These are phyloP conservation scores for Muschampia plurimacula DNA, from an alignment of 2,888 invertebrate genomes.

Conservation along the genomic window DNA sequence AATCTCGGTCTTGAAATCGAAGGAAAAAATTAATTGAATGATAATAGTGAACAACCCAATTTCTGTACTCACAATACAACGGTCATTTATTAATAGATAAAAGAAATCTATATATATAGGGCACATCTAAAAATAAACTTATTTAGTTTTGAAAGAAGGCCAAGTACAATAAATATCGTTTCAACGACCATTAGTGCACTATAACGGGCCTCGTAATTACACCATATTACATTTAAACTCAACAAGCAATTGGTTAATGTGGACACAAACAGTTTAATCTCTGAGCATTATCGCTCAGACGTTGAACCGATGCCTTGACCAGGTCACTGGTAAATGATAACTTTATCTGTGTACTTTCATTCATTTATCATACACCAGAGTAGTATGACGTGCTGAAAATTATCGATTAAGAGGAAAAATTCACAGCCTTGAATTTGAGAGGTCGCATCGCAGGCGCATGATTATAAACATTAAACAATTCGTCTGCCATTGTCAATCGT, in stretches of 20 bases:
- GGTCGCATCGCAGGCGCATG: slow-evolving; percentile 65
- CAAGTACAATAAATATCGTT: background rate
- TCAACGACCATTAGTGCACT: slow-evolving; percentile 12
- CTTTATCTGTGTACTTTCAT: slow-evolving; percentile 57
- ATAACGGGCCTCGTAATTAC: slow-evolving; percentile 14
- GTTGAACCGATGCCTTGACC: slow-evolving; percentile 46
- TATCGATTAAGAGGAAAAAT: slow-evolving; percentile 55
- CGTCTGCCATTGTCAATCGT: slow-evolving; percentile 52
- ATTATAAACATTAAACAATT: slow-evolving; percentile 40
- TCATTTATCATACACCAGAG: slow-evolving; percentile 50
- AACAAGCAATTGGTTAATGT: slow-evolving; percentile 9
- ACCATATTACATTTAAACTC: slow-evolving; percentile 5
- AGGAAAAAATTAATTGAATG: background rate
- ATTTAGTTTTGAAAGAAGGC: slow-evolving; percentile 17
- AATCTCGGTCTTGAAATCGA: background rate
- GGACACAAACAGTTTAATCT: slow-evolving; percentile 36
- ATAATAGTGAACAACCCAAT: background rate
- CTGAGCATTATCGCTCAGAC: slow-evolving; percentile 48
- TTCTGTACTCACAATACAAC: background rate
- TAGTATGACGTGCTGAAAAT: slow-evolving; percentile 57
- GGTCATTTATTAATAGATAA: background rate
- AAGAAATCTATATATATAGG: background rate
- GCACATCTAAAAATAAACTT: slow-evolving; percentile 17
- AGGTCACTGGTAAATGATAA: slow-evolving; percentile 60
- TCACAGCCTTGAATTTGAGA: slow-evolving; percentile 59